phyloP scores from a whole-genome alignment of 2,888 invertebrate genomes.

The Invenusta paracnida region DNA sequence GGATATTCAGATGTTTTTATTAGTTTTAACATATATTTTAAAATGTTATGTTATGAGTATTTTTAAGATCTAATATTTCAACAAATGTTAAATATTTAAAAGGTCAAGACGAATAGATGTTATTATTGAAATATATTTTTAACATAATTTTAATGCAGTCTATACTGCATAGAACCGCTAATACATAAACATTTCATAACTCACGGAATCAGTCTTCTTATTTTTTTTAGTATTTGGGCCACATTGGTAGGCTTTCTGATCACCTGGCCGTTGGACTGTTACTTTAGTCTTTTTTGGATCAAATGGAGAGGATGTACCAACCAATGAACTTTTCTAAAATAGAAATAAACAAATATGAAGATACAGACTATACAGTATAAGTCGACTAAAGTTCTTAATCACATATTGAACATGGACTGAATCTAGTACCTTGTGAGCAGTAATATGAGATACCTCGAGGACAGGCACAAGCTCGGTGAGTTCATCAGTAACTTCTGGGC shows the following conservation, averaged over 20 bases:
- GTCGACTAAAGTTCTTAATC: too few species aligned
- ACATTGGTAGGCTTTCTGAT: conserved; percentile 45
- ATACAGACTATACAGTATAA: too few species aligned
- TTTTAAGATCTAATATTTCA: too few species aligned
- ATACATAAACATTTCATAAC: too few species aligned
- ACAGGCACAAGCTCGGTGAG: neutral
- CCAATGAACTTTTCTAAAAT: conserved; percentile 43
- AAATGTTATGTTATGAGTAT: too few species aligned
- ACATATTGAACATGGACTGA: too few species aligned
- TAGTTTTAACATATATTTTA: neutral
- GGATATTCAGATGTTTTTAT: neutral
- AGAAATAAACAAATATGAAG: neutral
- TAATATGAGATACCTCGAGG: neutral
- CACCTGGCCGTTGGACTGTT: conserved; percentile 44
- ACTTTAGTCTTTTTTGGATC: conserved; percentile 44
- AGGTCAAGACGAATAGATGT: too few species aligned
- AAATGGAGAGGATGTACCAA: conserved; percentile 41
- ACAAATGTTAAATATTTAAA: too few species aligned
- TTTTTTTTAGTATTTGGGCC: conserved; percentile 42
- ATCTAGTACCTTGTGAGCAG: conserved; percentile 4
- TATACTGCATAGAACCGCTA: too few species aligned
- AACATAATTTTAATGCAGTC: too few species aligned
- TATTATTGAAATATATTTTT: too few species aligned
- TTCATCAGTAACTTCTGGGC: neutral
- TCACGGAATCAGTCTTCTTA: conserved; percentile 43